These are phyloP conservation scores for Rhodinocichla rosea DNA, from an alignment of 2,113 vertebrate species.

Conservation along the genomic window DNA sequence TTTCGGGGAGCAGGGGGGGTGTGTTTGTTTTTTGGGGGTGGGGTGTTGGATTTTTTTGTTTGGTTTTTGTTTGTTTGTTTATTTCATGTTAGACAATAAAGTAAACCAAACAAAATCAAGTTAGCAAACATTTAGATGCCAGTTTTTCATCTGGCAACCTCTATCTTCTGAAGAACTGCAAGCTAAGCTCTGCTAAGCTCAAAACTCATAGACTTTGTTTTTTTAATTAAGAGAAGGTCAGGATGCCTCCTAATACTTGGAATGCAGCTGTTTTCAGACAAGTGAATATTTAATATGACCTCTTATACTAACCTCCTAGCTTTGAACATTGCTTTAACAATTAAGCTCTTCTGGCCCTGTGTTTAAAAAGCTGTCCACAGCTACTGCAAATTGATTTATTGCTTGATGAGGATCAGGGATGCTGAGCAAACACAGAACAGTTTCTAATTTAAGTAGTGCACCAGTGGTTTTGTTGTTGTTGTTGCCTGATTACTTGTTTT, in stretches of 20 bases:
- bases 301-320: constrained; percentile 16
- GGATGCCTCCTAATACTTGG: constrained; percentile 24
- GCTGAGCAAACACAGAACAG: constrained; percentile 60
- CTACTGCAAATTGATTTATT: constrained; percentile 68
- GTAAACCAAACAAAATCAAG: constrained; percentile 29
- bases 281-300: constrained; percentile 59
- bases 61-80: neutral
- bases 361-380: constrained; percentile 64
- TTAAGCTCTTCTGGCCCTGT: constrained; percentile 42
- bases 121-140: neutral
- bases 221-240: constrained; percentile 54
- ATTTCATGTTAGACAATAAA: neutral
- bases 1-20: rapidly evolving
- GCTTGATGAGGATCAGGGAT: constrained; percentile 36
- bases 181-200: constrained; percentile 51
- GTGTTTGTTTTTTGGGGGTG: neutral
- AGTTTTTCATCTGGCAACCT: constrained; percentile 23
- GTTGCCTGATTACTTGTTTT: constrained; percentile 20
- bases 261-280: constrained; percentile 33
- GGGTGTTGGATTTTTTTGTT: neutral
- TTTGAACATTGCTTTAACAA: constrained; percentile 56
- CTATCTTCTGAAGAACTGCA: constrained; percentile 16
- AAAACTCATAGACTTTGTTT: neutral
- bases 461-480: constrained; percentile 29
- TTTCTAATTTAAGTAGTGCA: constrained; percentile 53